Conservation (phyloP, 2,113 vertebrate species). For the Orthonyx spaldingii region DNA sequence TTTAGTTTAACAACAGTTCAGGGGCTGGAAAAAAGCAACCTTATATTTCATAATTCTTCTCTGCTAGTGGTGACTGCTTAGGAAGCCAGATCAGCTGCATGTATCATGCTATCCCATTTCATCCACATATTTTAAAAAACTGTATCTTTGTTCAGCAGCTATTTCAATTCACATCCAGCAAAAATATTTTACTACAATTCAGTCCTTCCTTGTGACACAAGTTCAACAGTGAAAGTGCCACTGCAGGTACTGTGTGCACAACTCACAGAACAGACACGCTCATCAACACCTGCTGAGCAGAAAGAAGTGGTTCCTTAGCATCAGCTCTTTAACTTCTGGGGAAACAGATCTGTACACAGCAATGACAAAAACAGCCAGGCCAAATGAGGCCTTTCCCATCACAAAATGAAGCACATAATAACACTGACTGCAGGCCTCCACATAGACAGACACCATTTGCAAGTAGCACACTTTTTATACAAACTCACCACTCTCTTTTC, state of each 20-base stretch:
- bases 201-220: neutral
- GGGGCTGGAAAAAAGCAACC: neutral
- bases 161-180: neutral
- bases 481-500: constrained; percentile 94
- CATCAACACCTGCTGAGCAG: neutral
- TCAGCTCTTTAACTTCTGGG: neutral
- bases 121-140: neutral
- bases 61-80: neutral
- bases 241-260: neutral
- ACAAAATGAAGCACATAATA: neutral
- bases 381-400: neutral
- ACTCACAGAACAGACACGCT: neutral
- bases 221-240: neutral
- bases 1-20: neutral
- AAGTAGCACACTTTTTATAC: neutral
- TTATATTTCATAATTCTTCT: neutral
- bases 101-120: neutral
- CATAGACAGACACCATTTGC: neutral
- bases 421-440: neutral
- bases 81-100: neutral
- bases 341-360: neutral
- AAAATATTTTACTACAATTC: neutral
- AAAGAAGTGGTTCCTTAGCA: neutral
- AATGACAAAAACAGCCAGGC: neutral
- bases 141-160: neutral